phyloP scores from a whole-genome alignment of 2,888 invertebrate genomes.

The Conops quadrifasciatus region DNA sequence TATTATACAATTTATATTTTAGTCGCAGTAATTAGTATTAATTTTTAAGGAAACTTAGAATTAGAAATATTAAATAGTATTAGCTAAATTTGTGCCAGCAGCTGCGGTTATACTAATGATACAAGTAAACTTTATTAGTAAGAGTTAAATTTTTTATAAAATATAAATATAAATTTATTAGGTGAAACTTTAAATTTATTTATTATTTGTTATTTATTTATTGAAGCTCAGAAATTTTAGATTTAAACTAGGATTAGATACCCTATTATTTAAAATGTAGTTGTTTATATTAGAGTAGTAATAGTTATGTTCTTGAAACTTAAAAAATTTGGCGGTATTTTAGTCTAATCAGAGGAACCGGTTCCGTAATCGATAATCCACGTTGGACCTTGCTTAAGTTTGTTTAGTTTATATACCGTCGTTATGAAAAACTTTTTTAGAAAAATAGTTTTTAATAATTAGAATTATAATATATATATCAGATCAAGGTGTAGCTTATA shows the following conservation, averaged over 20 bases:
- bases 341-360: slow-evolving; percentile 76
- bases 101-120: slow-evolving; percentile 75
- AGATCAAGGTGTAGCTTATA: slow-evolving; percentile 78
- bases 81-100: slow-evolving; percentile 72
- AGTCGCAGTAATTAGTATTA: slow-evolving; percentile 68
- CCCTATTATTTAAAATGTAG: slow-evolving; percentile 70
- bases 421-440: slow-evolving; percentile 69
- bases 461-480: slow-evolving; percentile 68
- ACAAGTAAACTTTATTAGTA: slow-evolving; percentile 68
- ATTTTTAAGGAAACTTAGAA: slow-evolving; percentile 71
- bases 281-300: slow-evolving; percentile 67
- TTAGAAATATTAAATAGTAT: slow-evolving; percentile 70
- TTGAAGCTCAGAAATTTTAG: slow-evolving; percentile 70
- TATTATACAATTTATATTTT: slow-evolving; percentile 57
- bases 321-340: slow-evolving; percentile 77
- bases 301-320: slow-evolving; percentile 71
- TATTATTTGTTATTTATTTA: slow-evolving; percentile 66
- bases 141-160: slow-evolving; percentile 70
- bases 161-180: slow-evolving; percentile 68
- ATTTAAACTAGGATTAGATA: slow-evolving; percentile 75
- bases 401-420: slow-evolving; percentile 75
- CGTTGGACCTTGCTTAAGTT: slow-evolving; percentile 60
- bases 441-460: slow-evolving; percentile 67
- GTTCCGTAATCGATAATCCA: slow-evolving; percentile 75
- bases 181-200: slow-evolving; percentile 53